Evolutionary conservation across 37 sponge, comb jelly and placozoan genomes (phyloP).

Genomic region (Hexactinellida sp.): DNA sequence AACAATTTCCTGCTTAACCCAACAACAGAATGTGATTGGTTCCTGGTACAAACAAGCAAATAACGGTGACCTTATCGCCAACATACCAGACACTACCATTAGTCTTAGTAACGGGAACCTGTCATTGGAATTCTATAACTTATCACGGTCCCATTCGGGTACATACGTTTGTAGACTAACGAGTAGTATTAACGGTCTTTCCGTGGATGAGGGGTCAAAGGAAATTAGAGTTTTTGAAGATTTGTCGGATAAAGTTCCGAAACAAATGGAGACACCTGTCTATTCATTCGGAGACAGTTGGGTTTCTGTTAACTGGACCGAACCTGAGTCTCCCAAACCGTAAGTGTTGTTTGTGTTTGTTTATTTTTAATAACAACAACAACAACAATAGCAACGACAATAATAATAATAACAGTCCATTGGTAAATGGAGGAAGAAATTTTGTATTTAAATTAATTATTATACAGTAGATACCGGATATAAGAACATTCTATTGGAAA

Average conservation of each 20-base stretch:
- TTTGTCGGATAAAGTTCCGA: neutral
- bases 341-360: neutral
- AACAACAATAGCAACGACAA: too few species aligned
- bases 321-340: neutral
- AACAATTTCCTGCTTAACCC: neutral
- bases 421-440: too few species aligned
- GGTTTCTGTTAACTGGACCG: neutral
- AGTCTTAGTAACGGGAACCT: neutral
- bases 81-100: neutral
- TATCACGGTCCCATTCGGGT: neutral
- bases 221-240: neutral
- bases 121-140: neutral
- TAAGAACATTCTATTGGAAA: too few species aligned
- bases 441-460: too few species aligned
- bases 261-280: neutral
- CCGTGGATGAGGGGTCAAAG: neutral
- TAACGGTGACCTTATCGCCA: neutral
- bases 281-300: neutral
- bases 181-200: neutral
- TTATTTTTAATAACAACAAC: neutral
- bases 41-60: neutral
- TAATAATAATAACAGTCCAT: too few species aligned
- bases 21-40: constrained; percentile 12
- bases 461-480: too few species aligned
- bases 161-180: neutral